These are phyloP conservation scores for Cantharis nigra DNA, from an alignment of 2,888 invertebrate species.

Conservation along the genomic window DNA sequence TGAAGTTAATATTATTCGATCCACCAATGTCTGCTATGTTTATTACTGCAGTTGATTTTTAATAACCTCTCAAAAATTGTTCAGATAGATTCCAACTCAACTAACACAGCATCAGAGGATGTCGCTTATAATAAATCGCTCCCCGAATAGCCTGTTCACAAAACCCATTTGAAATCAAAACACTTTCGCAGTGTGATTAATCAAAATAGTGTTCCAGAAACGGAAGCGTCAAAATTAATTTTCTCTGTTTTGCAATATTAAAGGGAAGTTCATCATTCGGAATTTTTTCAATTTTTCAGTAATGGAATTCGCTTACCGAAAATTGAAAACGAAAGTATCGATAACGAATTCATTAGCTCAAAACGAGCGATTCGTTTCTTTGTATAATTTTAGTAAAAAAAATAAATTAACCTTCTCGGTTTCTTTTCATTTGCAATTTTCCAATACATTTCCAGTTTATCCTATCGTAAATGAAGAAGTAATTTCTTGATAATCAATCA, in stretches of 20 bases:
- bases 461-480: neutral
- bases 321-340: neutral
- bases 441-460: conserved; percentile 1
- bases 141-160: neutral
- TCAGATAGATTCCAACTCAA: too few species aligned
- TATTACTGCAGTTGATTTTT: neutral
- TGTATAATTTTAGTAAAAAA: neutral
- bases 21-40: neutral
- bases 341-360: neutral
- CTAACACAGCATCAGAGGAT: neutral
- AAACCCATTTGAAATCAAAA: too few species aligned
- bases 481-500: neutral
- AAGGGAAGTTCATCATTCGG: neutral
- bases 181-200: neutral
- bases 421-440: conserved; percentile 1
- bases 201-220: neutral
- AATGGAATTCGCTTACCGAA: neutral
- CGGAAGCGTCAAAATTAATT: neutral
- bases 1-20: too few species aligned
- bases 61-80: neutral
- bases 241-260: neutral
- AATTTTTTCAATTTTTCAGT: neutral
- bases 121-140: neutral
- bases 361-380: neutral
- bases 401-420: neutral